Percentiles rank a stretch among this genome's conserved stretches.
These are phyloP conservation scores for Gambusia holbrooki DNA, from an alignment of 2,113 vertebrate species.

Conservation along the genomic window DNA sequence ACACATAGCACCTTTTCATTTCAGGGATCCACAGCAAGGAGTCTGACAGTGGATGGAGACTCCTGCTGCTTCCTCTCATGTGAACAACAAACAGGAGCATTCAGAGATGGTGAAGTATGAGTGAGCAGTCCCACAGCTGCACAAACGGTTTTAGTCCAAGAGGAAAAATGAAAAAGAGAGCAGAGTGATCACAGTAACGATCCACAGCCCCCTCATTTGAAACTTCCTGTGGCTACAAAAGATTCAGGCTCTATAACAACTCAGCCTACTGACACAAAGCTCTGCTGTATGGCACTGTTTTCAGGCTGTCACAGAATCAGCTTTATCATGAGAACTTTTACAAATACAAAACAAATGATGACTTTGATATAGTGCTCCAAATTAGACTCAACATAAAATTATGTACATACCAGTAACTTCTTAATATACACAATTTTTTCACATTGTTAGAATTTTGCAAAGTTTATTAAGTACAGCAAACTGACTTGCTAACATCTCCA, in stretches of 20 bases:
- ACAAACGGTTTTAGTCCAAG: too few relatives aligned
- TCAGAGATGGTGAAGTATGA: slow-evolving; percentile 7
- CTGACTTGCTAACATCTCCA: slow-evolving; percentile 48
- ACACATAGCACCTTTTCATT: slow-evolving; percentile 53
- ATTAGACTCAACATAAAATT: slow-evolving; percentile 60
- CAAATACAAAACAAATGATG: slow-evolving; percentile 38
- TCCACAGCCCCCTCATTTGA: slow-evolving; percentile 30
- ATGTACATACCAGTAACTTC: slow-evolving; percentile 63
- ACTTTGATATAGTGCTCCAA: slow-evolving; percentile 57
- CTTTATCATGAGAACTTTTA: slow-evolving; percentile 60
- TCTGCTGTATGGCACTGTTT: slow-evolving; percentile 72
- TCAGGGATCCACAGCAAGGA: slow-evolving; percentile 35
- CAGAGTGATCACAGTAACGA: too few relatives aligned
- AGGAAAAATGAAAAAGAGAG: not conserved
- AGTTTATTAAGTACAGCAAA: slow-evolving; percentile 72
- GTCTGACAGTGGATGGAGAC: not conserved
- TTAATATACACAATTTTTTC: slow-evolving; percentile 51
- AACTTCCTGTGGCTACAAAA: slow-evolving; percentile 32
- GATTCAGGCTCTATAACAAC: slow-evolving; percentile 20
- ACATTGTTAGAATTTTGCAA: slow-evolving; percentile 69
- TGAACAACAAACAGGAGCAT: slow-evolving; percentile 35
- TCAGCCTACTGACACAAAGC: slow-evolving; percentile 30
- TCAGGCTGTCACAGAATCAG: slow-evolving; percentile 51
- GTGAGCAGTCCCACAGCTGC: too few relatives aligned
- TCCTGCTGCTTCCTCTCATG: slow-evolving; percentile 5